A percentile compares a stretch with the other conserved stretches of the same genome.
Conservation (phyloP, 2,113 vertebrate species). For the Podarcis cretensis region DNA sequence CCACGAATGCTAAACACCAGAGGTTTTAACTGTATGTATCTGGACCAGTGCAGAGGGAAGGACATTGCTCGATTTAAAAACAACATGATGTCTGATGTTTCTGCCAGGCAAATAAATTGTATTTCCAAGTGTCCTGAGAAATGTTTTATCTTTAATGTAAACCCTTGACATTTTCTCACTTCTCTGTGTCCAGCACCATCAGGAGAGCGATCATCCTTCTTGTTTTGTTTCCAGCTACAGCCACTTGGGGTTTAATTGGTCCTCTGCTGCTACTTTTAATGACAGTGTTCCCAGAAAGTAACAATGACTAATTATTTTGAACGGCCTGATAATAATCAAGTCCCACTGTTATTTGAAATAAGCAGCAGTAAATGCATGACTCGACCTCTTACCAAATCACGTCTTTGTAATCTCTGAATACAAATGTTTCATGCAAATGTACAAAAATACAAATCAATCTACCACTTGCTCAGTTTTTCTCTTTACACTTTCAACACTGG, state of each 20-base stretch:
- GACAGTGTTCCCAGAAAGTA: background rate
- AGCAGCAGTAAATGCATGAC: background rate
- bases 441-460: constrained; percentile 26
- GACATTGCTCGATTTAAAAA: background rate
- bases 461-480: constrained; percentile 39
- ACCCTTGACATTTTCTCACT: background rate
- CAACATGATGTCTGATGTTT: background rate
- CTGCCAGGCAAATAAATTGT: background rate
- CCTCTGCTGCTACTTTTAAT: constrained; percentile 7
- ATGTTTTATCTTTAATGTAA: background rate
- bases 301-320: constrained; percentile 12
- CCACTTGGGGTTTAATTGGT: background rate
- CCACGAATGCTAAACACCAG: background rate
- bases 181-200: background rate
- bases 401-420: constrained; percentile 6
- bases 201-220: too few species aligned
- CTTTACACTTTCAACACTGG: constrained; percentile 44
- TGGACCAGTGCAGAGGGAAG: background rate
- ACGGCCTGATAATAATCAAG: background rate
- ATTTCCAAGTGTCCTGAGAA: background rate
- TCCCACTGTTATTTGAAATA: background rate
- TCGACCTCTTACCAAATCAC: background rate
- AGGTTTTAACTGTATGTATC: background rate
- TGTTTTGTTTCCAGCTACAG: background rate
- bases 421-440: background rate